Conservation (phyloP, 2,797 vertebrate genomes). For the Todus mexicanus region DNA sequence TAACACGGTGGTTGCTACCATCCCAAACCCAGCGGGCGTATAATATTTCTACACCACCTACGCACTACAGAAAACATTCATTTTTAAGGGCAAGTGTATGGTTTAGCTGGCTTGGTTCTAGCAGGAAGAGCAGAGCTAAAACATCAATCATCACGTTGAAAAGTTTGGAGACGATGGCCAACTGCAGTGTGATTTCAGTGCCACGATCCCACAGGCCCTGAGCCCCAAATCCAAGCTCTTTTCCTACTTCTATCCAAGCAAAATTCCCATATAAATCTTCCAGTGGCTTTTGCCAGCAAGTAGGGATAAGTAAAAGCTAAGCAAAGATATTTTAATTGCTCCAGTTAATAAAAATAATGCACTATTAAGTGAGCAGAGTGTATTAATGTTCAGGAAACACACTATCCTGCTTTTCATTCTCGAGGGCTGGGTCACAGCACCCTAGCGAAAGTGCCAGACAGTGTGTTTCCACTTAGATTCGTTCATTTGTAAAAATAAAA, state of each 20-base stretch:
- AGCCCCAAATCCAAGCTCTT: background rate
- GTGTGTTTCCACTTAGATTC: background rate
- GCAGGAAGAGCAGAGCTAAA: background rate
- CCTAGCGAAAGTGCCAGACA: background rate
- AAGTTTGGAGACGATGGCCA: background rate
- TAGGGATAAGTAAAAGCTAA: background rate
- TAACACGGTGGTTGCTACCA: background rate
- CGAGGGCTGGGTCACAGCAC: background rate
- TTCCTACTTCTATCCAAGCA: background rate
- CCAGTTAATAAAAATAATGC: background rate
- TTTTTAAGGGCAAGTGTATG: background rate
- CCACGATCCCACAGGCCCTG: background rate
- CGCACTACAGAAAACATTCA: background rate
- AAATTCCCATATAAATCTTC: conserved; percentile 21
- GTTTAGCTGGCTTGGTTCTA: background rate
- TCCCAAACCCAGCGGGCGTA: background rate
- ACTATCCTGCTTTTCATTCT: background rate
- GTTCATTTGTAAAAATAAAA: background rate
- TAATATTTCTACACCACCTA: background rate
- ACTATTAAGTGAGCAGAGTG: accelerated
- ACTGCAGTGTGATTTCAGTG: background rate
- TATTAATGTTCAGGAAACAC: background rate
- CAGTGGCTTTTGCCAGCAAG: background rate
- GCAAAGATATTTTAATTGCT: background rate
- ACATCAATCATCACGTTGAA: background rate